A percentile compares a stretch with the other conserved stretches of the same genome.
Conservation (phyloP, 1,140 invertebrate species). For the Galleria mellonella region DNA sequence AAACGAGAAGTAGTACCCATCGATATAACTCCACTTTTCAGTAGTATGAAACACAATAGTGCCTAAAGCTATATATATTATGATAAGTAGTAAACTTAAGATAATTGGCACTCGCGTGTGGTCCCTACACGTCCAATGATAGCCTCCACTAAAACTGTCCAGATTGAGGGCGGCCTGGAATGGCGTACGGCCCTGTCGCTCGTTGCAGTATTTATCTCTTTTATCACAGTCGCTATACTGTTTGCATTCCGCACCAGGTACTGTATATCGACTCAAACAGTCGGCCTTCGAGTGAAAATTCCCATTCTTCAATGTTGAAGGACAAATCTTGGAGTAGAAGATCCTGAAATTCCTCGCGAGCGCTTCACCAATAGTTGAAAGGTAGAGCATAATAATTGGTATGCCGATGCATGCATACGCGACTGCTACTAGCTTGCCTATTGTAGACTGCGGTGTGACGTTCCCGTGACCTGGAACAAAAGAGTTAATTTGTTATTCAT, state of each 20-base stretch:
- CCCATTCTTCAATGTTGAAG: constrained; percentile 50
- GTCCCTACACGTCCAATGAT: constrained; percentile 69
- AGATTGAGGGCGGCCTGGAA: constrained; percentile 60
- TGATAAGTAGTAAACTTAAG: constrained; percentile 91
- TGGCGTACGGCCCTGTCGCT: constrained; percentile 40
- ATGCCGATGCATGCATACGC: constrained; percentile 92
- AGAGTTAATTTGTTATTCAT: not conserved
- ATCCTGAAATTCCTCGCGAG: constrained; percentile 77
- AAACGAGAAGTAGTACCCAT: constrained; percentile 96
- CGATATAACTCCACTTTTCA: constrained; percentile 92
- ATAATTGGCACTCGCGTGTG: constrained; percentile 87
- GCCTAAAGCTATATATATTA: constrained; percentile 92
- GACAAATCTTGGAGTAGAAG: constrained; percentile 44
- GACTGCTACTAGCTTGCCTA: constrained; percentile 86
- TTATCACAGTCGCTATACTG: constrained; percentile 32
- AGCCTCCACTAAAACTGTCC: constrained; percentile 48
- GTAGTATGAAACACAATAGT: constrained; percentile 92
- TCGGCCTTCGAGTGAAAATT: constrained; percentile 41
- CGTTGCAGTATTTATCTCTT: constrained; percentile 26
- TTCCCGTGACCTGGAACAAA: constrained; percentile 89
- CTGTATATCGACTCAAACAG: constrained; percentile 28
- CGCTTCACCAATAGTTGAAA: constrained; percentile 89
- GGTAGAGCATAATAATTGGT: constrained; percentile 91
- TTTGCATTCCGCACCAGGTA: constrained; percentile 22
- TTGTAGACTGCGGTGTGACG: constrained; percentile 91